A percentile compares a stretch with the other conserved stretches of the same genome.
Conservation (phyloP, 2,113 vertebrate species). For the Strix aluco region DNA sequence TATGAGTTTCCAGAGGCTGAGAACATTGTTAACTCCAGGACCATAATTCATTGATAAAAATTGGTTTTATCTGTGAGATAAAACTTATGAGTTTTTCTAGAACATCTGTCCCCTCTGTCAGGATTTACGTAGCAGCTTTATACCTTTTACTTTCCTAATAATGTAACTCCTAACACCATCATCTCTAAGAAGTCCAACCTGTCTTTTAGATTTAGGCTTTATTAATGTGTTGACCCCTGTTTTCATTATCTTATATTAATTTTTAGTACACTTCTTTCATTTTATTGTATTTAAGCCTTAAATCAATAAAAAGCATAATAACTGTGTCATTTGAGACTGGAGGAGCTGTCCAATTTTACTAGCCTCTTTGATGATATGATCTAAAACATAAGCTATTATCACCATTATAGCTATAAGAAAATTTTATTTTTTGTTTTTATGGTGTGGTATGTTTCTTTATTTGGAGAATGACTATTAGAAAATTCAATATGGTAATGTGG, state of each 20-base stretch:
- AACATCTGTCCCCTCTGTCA: background rate
- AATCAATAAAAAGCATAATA: slow-evolving; percentile 38
- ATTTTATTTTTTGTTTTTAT: slow-evolving; percentile 32
- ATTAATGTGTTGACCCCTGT: background rate
- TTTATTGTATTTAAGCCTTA: slow-evolving; percentile 45
- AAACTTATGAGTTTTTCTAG: background rate
- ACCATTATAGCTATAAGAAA: background rate
- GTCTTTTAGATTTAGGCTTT: slow-evolving; percentile 11
- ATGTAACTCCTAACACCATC: background rate
- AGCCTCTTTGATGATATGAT: background rate
- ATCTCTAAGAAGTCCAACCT: background rate
- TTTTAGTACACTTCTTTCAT: slow-evolving; percentile 11
- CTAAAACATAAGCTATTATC: slow-evolving; percentile 23
- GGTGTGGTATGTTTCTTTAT: background rate
- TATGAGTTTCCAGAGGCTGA: background rate
- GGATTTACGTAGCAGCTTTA: background rate
- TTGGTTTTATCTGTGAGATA: background rate
- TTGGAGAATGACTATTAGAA: slow-evolving; percentile 5
- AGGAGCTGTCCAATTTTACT: slow-evolving; percentile 35
- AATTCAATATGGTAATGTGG: background rate
- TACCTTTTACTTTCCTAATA: background rate
- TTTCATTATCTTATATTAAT: slow-evolving; percentile 43
- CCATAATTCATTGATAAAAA: background rate
- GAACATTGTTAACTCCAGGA: background rate
- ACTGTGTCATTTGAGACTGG: background rate